Evolutionary conservation across 2,113 vertebrate species (phyloP).

Genomic region (Gymnobelideus leadbeateri): DNA sequence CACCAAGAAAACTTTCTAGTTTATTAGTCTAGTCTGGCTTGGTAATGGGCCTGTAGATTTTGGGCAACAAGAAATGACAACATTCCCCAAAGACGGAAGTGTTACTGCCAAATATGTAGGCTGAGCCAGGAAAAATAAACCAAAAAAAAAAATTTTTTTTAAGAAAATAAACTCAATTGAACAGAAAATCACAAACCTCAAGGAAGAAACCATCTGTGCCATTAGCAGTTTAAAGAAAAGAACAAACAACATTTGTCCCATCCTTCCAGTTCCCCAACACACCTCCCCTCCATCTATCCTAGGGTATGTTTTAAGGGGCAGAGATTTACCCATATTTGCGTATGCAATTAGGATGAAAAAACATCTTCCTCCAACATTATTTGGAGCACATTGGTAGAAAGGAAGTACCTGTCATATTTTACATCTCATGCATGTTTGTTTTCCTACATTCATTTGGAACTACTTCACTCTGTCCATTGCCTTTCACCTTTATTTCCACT

Average conservation of each 20-base stretch:
- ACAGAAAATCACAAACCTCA: constrained; percentile 35
- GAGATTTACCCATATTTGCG: not conserved
- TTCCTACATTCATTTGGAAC: constrained; percentile 26
- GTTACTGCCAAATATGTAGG: constrained; percentile 20
- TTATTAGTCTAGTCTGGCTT: not conserved
- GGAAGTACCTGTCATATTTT: constrained; percentile 8
- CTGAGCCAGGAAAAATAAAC: constrained; percentile 21
- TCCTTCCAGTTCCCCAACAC: not conserved
- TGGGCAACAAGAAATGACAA: constrained; percentile 28
- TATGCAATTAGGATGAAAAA: not conserved
- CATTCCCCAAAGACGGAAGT: constrained; percentile 8
- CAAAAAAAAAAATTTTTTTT: not conserved
- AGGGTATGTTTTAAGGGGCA: not conserved
- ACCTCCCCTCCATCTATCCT: not conserved
- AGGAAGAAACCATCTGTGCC: not conserved
- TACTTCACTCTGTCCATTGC: not conserved
- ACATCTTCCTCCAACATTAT: constrained; percentile 1
- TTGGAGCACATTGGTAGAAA: not conserved
- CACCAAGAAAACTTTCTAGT: not conserved
- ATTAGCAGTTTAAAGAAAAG: constrained; percentile 8
- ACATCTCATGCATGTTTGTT: not conserved
- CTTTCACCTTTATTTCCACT: constrained; percentile 51
- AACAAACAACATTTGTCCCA: not conserved
- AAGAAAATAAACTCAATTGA: constrained; percentile 16
- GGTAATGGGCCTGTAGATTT: constrained; percentile 32